These are phyloP conservation scores for Dolichoris vasculosae DNA, from an alignment of 1,140 invertebrate species.

Conservation along the genomic window DNA sequence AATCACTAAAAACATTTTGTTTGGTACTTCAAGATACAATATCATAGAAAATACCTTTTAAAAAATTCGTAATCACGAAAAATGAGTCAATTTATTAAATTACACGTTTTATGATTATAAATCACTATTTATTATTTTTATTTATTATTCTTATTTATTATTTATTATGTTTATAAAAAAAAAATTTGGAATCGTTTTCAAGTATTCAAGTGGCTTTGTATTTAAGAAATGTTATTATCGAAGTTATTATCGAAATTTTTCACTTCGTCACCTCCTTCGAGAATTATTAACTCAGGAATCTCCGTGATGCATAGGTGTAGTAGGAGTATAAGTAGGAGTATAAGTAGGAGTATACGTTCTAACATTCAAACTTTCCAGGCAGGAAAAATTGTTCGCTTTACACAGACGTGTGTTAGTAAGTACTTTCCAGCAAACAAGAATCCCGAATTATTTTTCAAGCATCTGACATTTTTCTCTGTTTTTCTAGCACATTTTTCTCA, in stretches of 20 bases:
- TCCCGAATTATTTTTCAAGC: constrained; percentile 49
- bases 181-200: no score
- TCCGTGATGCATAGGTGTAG: constrained; percentile 6
- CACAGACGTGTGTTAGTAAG: constrained; percentile 24
- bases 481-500: constrained; percentile 34
- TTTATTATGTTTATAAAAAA: no score
- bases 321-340: constrained; percentile 6
- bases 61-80: no score
- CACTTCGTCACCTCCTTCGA: constrained; percentile 8
- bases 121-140: no score
- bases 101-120: no score
- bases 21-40: no score
- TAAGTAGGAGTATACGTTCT: background rate
- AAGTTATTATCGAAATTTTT: constrained; percentile 43
- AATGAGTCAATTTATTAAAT: no score
- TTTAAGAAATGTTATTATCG: no score
- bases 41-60: no score
- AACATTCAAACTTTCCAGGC: constrained; percentile 41
- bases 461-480: constrained; percentile 40
- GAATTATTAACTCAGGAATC: constrained; percentile 41
- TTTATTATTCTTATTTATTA: no score
- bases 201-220: no score
- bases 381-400: constrained; percentile 43
- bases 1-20: no score
- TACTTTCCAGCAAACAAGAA: constrained; percentile 36